Evolutionary conservation across 2,888 invertebrate genomes (phyloP), one percentile per base, ranked within the genome.

Genomic region (Helleia helle): DNA sequence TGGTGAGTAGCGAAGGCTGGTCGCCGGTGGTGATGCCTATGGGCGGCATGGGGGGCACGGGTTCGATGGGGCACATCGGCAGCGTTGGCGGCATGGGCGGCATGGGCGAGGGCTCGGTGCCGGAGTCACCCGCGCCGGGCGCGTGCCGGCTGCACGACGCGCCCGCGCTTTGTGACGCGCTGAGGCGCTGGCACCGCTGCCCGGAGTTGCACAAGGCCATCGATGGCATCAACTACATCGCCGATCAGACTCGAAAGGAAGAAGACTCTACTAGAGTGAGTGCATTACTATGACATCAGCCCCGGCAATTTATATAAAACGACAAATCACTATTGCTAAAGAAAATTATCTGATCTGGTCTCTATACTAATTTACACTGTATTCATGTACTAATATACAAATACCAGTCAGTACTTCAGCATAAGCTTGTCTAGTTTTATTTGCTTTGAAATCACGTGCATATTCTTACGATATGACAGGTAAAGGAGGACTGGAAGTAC

Each of bases 401-500:
- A n/a, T n/a, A n/a, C n/a, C n/a, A n/a, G n/a, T n/a, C n/a, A n/a
- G n/a, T n/a, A n/a, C n/a, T n/a, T n/a, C n/a, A n/a, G n/a, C n/a
- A n/a, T n/a, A n/a, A n/a, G n/a, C n/a, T n/a, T n/a, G n/a, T n/a
- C n/a, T n/a, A n/a, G n/a, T n/a, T n/a, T n/a, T n/a, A n/a, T n/a
- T n/a, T n/a, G n/a, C n/a, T n/a, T n/a, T n/a, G n/a, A n/a, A n/a
- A n/a, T n/a, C n/a, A n/a, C n/a, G n/a, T n/a, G n/a, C n/a, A n/a
- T n/a, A n/a, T n/a, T n/a, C n/a, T n/a, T n/a, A n/a, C n/a, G n/a
- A n/a, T n/a, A n/a, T n/a, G n/a, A 3, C 64, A 95, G 95, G 94
- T 95, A 55, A 95, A 95, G 83, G 96, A 97, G 87, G 97, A 98
- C 87, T 98, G 98, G 98, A 98, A 98, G 77, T 98, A 96, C 83